Conservation (phyloP, 2,113 vertebrate species). For the Todiramphus chloris region DNA sequence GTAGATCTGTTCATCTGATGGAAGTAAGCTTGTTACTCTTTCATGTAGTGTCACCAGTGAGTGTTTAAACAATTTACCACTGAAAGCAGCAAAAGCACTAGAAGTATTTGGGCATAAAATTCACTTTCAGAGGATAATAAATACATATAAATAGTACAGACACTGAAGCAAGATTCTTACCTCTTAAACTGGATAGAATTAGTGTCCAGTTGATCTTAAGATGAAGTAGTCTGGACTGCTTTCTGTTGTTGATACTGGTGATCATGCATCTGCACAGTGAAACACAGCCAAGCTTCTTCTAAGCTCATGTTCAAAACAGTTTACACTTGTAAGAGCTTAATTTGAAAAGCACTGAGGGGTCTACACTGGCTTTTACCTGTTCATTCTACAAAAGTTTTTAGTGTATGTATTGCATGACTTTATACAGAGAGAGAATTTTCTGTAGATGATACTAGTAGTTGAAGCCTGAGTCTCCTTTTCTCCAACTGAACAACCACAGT, state of each 20-base stretch:
- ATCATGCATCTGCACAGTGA: background rate
- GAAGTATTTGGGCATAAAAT: background rate
- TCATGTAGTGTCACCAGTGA: too few relatives aligned
- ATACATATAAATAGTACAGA: background rate
- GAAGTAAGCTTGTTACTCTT: background rate
- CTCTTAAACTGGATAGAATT: background rate
- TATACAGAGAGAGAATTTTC: background rate
- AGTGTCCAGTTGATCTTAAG: background rate
- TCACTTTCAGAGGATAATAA: background rate
- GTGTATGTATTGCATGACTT: background rate
- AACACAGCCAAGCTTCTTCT: background rate
- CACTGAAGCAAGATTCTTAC: background rate
- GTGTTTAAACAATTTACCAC: background rate
- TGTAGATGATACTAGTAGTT: background rate
- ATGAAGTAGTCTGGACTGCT: background rate
- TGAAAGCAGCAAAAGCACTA: background rate
- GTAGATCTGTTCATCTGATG: background rate
- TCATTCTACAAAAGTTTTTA: background rate
- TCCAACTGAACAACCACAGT: background rate
- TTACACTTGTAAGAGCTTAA: background rate
- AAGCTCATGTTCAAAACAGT: background rate
- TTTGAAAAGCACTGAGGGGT: background rate
- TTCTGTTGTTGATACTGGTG: background rate
- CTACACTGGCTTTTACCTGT: background rate
- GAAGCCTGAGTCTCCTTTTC: background rate